Evolutionary conservation across 2,888 invertebrate genomes (phyloP).

Genomic region (Metacarcinus magister): DNA sequence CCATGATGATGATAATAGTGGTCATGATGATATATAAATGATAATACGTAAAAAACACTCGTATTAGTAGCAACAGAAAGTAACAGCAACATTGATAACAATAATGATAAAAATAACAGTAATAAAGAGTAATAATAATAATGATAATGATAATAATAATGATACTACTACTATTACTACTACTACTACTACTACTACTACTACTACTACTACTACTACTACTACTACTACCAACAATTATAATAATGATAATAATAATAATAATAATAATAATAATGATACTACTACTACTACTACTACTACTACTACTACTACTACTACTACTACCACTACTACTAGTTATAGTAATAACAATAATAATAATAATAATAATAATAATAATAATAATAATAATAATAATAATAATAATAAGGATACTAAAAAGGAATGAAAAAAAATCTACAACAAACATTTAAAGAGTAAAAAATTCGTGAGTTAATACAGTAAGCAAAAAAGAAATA

Average conservation of each 20-base stretch:
- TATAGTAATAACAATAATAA: neutral
- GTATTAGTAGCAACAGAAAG: neutral
- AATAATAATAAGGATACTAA: neutral
- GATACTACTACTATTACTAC: neutral
- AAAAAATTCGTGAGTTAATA: too few relatives aligned
- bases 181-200: neutral
- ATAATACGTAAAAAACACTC: neutral
- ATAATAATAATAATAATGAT: neutral
- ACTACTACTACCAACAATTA: neutral
- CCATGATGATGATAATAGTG: neutral
- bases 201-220: neutral
- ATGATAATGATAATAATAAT: neutral
- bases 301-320: neutral
- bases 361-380: neutral
- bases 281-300: neutral
- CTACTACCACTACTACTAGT: neutral
- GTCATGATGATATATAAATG: neutral
- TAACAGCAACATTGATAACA: neutral
- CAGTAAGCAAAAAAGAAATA: too few relatives aligned
- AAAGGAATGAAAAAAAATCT: neutral
- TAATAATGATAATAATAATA: neutral
- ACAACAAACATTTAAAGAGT: too few relatives aligned
- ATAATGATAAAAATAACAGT: neutral
- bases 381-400: neutral
- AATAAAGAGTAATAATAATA: neutral